Percentiles rank a stretch among this genome's conserved stretches.
Evolutionary conservation across 2,113 vertebrate species (phyloP).

Genomic region (Plecotus auritus): DNA sequence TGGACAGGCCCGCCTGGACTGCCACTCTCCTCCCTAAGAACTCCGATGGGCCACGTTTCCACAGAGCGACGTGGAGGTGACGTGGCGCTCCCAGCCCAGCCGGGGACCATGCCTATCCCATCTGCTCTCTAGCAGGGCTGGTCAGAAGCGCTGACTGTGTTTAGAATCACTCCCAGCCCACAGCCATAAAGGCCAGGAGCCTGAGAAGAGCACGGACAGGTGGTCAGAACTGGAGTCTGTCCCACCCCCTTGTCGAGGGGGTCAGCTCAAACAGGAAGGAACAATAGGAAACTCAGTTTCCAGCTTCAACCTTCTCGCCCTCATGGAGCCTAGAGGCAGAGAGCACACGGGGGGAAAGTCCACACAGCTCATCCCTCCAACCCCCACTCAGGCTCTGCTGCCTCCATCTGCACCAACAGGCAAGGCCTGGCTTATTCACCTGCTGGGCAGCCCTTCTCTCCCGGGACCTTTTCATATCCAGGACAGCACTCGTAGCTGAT

Average conservation of each 20-base stretch:
- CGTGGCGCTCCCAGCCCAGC: neutral
- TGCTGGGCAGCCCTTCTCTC: conserved; percentile 96
- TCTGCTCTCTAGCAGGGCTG: neutral
- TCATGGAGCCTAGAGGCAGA: neutral
- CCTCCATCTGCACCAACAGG: fast-evolving
- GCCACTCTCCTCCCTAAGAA: neutral
- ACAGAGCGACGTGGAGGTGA: neutral
- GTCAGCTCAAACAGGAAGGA: neutral
- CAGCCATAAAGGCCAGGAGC: neutral
- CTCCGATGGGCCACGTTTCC: neutral
- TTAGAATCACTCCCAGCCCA: neutral
- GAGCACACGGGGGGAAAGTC: neutral
- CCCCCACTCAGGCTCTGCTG: neutral
- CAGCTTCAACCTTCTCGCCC: neutral
- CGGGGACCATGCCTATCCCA: neutral
- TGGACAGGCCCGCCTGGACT: neutral
- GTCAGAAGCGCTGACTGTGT: neutral
- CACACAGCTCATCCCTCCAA: fast-evolving
- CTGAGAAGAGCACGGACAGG: neutral
- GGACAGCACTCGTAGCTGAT: conserved; percentile 98
- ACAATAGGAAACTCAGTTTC: neutral
- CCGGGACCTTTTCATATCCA: conserved; percentile 93
- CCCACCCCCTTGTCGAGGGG: neutral
- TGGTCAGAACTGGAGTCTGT: neutral
- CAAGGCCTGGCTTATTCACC: conserved; percentile 78